These are phyloP conservation scores for Antennarius maculatus DNA, from an alignment of 2,797 vertebrate species.

Conservation along the genomic window DNA sequence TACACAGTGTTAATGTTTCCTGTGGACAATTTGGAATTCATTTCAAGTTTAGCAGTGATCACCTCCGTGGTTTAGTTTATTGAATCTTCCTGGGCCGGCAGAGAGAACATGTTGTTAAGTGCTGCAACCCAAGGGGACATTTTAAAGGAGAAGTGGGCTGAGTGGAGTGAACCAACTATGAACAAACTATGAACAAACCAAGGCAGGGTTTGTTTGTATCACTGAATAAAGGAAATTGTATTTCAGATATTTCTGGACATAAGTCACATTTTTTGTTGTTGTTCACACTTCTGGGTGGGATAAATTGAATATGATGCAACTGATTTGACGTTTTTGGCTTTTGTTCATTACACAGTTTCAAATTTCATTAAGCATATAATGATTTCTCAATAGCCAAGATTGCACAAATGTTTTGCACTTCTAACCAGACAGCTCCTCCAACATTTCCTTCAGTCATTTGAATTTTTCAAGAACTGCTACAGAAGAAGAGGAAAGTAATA, in stretches of 20 bases:
- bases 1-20: slow-evolving; percentile 13
- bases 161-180: slow-evolving; percentile 35
- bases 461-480: slow-evolving; percentile 19
- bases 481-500: slow-evolving; percentile 26
- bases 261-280: background rate
- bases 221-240: slow-evolving; percentile 25
- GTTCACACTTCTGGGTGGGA: too few relatives aligned
- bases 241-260: slow-evolving; percentile 9
- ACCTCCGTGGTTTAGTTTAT: slow-evolving; percentile 14
- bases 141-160: slow-evolving; percentile 59
- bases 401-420: slow-evolving; percentile 5
- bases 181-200: slow-evolving; percentile 37
- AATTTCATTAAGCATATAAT: background rate
- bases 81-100: slow-evolving; percentile 32
- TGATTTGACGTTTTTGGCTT: background rate
- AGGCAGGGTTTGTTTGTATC: slow-evolving; percentile 13
- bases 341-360: background rate
- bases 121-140: slow-evolving; percentile 47
- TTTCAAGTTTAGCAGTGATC: slow-evolving; percentile 21
- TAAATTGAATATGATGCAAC: too few relatives aligned
- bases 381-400: background rate
- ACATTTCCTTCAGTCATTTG: slow-evolving; percentile 28
- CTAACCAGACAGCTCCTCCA: slow-evolving; percentile 15
- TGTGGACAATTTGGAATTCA: slow-evolving; percentile 2
- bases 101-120: slow-evolving; percentile 47